Evolutionary conservation across 2,888 invertebrate species (phyloP).

Genomic region (Gymnocheta viridis): DNA sequence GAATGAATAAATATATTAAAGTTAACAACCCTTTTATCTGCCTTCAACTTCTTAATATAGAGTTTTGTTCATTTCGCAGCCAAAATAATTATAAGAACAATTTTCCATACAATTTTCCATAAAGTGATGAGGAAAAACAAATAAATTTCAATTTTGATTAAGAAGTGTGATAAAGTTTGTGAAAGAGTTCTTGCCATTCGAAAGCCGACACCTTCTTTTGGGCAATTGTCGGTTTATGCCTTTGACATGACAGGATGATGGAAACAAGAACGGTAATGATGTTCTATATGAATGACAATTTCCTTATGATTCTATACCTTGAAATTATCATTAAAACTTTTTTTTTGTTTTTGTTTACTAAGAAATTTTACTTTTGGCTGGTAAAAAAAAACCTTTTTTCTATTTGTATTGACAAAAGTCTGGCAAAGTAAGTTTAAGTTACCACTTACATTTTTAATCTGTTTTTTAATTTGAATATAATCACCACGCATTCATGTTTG

Average conservation of each 20-base stretch:
- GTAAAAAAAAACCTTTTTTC: constrained; percentile 4
- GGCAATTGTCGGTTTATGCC: constrained; percentile 12
- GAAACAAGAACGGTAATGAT: constrained; percentile 15
- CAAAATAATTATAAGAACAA: constrained; percentile 60
- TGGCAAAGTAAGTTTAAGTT: constrained; percentile 36
- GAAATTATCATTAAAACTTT: constrained; percentile 52
- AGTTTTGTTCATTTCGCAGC: constrained; percentile 63
- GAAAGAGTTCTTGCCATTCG: constrained; percentile 13
- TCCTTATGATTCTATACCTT: constrained; percentile 45
- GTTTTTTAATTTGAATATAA: constrained; percentile 58
- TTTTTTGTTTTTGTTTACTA: not conserved
- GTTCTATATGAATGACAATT: constrained; percentile 39
- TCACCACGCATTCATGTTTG: constrained; percentile 29
- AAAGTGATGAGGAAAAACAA: constrained; percentile 61
- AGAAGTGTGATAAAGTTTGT: constrained; percentile 55
- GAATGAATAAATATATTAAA: constrained; percentile 24
- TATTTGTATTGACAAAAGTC: constrained; percentile 43
- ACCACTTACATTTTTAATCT: constrained; percentile 34
- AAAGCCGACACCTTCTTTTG: constrained; percentile 32
- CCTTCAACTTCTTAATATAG: constrained; percentile 50
- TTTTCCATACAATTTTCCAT: constrained; percentile 66
- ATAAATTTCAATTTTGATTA: constrained; percentile 67
- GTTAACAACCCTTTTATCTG: constrained; percentile 53
- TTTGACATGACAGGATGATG: constrained; percentile 35
- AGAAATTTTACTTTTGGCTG: not conserved